These are phyloP conservation scores for Anastrepha obliqua DNA, from an alignment of 1,140 invertebrate genomes.

Conservation along the genomic window DNA sequence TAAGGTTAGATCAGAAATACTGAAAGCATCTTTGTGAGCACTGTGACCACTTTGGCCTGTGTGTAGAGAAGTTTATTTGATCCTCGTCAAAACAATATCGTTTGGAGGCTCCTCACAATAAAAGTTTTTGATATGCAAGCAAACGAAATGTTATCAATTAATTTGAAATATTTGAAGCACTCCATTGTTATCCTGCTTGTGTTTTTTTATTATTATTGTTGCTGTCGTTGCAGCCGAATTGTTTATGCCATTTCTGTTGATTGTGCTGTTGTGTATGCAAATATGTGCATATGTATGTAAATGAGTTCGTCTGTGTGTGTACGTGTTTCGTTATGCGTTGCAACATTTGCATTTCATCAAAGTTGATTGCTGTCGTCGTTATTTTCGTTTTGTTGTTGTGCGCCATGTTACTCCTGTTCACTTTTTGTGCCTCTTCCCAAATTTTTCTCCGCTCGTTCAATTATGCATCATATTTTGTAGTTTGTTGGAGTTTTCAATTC, in stretches of 20 bases:
- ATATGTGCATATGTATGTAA: neutral
- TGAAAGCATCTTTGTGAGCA: no score
- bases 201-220: neutral
- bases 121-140: neutral
- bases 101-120: neutral
- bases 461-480: neutral
- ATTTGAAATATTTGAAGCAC: neutral
- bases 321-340: neutral
- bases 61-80: no score
- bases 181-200: neutral
- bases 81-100: no score
- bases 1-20: no score
- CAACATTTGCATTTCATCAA: conserved; percentile 11
- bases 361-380: neutral
- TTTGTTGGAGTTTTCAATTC: neutral
- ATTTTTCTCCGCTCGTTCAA: neutral
- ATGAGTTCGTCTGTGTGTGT: neutral
- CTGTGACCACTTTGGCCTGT: no score
- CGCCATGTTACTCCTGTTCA: neutral
- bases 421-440: neutral
- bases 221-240: neutral
- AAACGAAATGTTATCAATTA: neutral
- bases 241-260: neutral
- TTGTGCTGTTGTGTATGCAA: neutral
- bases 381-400: neutral